Evolutionary conservation across 2,113 vertebrate species (phyloP).

Genomic region (Aphyosemion australe): DNA sequence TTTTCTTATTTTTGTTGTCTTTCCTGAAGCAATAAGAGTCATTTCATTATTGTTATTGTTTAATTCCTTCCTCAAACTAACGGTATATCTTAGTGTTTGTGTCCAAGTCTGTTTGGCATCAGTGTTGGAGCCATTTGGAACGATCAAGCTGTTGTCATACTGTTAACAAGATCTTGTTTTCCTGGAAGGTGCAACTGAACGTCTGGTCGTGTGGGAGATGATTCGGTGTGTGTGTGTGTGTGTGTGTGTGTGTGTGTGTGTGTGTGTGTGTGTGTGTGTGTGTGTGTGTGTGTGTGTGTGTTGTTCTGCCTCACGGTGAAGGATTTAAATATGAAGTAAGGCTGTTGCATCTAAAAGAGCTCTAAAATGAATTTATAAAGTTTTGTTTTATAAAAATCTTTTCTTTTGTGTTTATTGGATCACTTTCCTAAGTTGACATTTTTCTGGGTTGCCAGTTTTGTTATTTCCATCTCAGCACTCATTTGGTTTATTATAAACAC

Average conservation of each 20-base stretch:
- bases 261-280: background rate
- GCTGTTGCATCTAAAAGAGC: too few species aligned
- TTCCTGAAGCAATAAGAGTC: too few species aligned
- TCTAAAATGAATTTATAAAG: too few species aligned
- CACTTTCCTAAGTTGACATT: too few species aligned
- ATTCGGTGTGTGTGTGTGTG: slow-evolving; percentile 25
- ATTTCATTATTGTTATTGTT: too few species aligned
- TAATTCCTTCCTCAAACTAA: background rate
- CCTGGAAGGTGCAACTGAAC: slow-evolving; percentile 62
- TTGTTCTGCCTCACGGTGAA: slow-evolving; percentile 19
- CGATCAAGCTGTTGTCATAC: slow-evolving; percentile 76
- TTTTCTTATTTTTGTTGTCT: background rate
- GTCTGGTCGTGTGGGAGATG: slow-evolving; percentile 61
- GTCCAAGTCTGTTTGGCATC: slow-evolving; percentile 56
- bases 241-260: background rate
- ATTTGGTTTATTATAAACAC: too few species aligned
- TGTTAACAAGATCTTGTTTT: slow-evolving; percentile 74
- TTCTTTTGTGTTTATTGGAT: too few species aligned
- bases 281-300: background rate
- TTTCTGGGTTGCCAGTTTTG: too few species aligned
- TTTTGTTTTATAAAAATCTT: too few species aligned
- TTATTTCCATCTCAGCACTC: too few species aligned
- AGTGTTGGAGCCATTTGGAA: slow-evolving; percentile 60
- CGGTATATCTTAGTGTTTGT: slow-evolving; percentile 12
- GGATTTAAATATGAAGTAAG: slow-evolving; percentile 22